These are phyloP conservation scores for Prunella fulvescens DNA, from an alignment of 2,113 vertebrate genomes.

Conservation along the genomic window DNA sequence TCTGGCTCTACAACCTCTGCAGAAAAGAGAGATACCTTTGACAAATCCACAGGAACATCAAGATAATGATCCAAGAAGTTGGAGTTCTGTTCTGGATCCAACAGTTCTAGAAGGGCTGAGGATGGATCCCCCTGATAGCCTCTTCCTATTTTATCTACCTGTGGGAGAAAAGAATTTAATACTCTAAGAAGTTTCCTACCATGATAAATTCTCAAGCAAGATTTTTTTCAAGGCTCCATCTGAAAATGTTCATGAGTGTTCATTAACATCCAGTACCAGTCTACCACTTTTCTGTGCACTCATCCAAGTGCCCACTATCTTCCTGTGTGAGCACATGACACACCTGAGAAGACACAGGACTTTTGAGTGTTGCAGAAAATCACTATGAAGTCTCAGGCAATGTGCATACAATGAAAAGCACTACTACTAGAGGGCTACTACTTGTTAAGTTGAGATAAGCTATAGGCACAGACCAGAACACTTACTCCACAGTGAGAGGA, in stretches of 20 bases:
- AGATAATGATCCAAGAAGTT: constrained; percentile 98
- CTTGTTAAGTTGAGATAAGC: background rate
- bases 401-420: background rate
- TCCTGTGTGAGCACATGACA: background rate
- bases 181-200: background rate
- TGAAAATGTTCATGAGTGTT: background rate
- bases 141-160: constrained; percentile 99
- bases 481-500: background rate
- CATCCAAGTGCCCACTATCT: background rate
- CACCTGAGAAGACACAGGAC: background rate
- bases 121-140: constrained; percentile 97
- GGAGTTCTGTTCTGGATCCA: constrained; percentile 96
- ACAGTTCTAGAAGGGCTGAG: constrained; percentile 88
- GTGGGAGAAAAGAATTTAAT: background rate
- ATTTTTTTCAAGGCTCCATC: background rate
- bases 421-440: background rate
- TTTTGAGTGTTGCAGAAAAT: background rate
- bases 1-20: background rate
- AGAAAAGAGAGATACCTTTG: constrained; percentile 78
- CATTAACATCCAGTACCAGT: background rate
- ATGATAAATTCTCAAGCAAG: background rate
- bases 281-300: background rate
- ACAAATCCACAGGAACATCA: constrained; percentile 94
- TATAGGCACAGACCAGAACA: background rate
- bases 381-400: background rate